Conservation (phyloP, 1,140 invertebrate genomes). For the Calephelis virginiensis region DNA sequence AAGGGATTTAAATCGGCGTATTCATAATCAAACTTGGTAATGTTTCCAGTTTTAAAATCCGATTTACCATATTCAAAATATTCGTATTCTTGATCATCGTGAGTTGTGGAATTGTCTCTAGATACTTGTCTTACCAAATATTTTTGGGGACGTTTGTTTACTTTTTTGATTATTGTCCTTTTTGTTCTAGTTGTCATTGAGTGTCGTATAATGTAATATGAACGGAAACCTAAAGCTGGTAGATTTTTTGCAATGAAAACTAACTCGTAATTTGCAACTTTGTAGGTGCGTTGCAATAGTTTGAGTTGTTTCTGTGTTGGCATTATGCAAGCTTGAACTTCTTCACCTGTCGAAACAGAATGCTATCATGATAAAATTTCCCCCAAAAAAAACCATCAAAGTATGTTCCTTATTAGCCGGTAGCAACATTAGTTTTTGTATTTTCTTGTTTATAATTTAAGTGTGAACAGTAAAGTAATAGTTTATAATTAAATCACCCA, state of each 20-base stretch:
- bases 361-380: not conserved
- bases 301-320: constrained; percentile 31
- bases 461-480: too few species aligned
- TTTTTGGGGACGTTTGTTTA: constrained; percentile 36
- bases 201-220: constrained; percentile 44
- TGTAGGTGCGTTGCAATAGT: constrained; percentile 25
- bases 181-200: constrained; percentile 6
- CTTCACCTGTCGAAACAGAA: constrained; percentile 27
- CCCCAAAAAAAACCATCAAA: too few species aligned
- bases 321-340: constrained; percentile 30
- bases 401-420: too few species aligned
- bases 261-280: constrained; percentile 56
- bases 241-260: constrained; percentile 71
- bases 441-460: too few species aligned
- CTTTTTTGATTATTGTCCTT: constrained; percentile 38
- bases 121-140: constrained; percentile 35
- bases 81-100: constrained; percentile 33
- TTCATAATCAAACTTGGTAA: not conserved
- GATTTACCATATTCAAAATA: constrained; percentile 29
- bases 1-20: not conserved
- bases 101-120: constrained; percentile 22
- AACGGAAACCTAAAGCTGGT: constrained; percentile 63
- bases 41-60: constrained; percentile 24
- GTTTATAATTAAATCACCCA: too few species aligned
- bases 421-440: too few species aligned